Base-by-base conservation (phyloP, 2,113 vertebrate genomes). In the Rhinolophus sinicus region DNA sequence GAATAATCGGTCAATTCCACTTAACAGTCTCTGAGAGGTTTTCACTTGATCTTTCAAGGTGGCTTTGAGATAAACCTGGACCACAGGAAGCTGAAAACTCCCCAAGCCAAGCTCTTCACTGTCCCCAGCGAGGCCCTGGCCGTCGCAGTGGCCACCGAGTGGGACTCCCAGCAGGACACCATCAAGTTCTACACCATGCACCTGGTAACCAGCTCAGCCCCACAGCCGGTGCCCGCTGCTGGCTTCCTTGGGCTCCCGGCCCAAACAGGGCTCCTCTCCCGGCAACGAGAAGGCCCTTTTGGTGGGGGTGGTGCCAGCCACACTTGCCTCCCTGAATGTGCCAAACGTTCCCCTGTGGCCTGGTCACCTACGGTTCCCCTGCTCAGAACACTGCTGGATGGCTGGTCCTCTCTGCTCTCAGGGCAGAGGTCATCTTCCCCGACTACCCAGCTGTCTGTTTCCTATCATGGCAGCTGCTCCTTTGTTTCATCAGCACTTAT, bases 151-250 rank as follows among this genome's bases (percentile, higher is more conserved):
- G 99, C 99, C 30, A 99, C 99, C 0, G 99, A 99, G 58, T 99
- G 99, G 99, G 99, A 99, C 75, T 98, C 98, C 96, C 99, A 99
- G 98, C 99, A 97, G 81, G 99, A 99, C 91, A 99, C 99, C 6
- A 99, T 99, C 95, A 99, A 99, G 98, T 99, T 99, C 98, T 99
- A 99, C 98, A 99, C 99, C 0, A 99, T 99, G 99, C 99, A 99
- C 35, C 95, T 99, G 99, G 99, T 99, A 98, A 95, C 97, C 24
- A 60, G 54, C 16, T 75, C 69, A 0, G 8, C 2, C 84, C 30
- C 50, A 2, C 1, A 38, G 80, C 44, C 28, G 18, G 19, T 40
- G 56, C 84, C 38, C 26, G 5, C 86, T 8, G 7, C 33, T 16
- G 56, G 52, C 78, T 82, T 62, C 52, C 44, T 30, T 24, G 52